Evolutionary conservation across 2,113 vertebrate genomes (phyloP).

Genomic region (Ctenomys sociabilis): DNA sequence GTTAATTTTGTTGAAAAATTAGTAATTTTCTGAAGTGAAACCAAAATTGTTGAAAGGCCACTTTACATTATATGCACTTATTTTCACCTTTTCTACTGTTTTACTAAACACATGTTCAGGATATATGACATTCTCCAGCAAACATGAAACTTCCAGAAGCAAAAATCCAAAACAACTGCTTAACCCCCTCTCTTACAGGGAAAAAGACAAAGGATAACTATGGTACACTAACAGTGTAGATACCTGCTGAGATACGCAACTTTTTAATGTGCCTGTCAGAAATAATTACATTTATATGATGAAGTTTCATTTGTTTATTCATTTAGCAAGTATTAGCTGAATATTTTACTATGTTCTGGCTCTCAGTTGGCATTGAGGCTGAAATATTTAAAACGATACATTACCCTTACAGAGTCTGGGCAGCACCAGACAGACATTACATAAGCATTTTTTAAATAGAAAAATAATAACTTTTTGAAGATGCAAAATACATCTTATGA

Average conservation of each 20-base stretch:
- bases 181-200: background rate
- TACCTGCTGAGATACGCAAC: background rate
- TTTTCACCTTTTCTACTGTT: background rate
- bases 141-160: background rate
- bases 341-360: background rate
- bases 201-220: background rate
- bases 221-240: background rate
- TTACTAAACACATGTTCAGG: background rate
- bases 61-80: background rate
- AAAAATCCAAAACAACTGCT: conserved; percentile 26
- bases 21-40: conserved; percentile 21
- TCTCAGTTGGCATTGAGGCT: background rate
- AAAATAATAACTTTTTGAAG: conserved; percentile 13
- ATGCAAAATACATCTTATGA: background rate
- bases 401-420: background rate
- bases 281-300: background rate
- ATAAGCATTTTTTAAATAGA: background rate
- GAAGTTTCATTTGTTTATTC: background rate
- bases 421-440: background rate
- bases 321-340: background rate
- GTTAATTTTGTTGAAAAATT: conserved; percentile 28
- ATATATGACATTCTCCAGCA: background rate
- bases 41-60: background rate
- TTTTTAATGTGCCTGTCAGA: background rate
- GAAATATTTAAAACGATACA: background rate